Percentiles rank a stretch among this genome's conserved stretches.
phyloP scores from a whole-genome alignment of 2,888 invertebrate genomes.

The Rugalucina vietnamica region DNA sequence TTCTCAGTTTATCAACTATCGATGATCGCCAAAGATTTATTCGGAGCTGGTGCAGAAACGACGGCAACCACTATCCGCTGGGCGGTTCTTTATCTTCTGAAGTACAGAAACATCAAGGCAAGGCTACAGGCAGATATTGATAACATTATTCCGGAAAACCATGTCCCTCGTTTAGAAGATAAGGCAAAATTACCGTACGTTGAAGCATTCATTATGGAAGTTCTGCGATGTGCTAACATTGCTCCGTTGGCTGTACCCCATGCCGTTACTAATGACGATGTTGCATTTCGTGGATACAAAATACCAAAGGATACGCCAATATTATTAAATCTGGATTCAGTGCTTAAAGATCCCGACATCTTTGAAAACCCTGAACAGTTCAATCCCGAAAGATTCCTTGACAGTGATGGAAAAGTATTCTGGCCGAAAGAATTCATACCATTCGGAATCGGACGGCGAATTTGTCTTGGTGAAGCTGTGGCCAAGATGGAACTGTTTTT shows the following conservation, averaged over 20 bases:
- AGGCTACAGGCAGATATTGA: neutral
- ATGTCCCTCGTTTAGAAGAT: slow-evolving; percentile 33
- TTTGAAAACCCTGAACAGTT: slow-evolving; percentile 77
- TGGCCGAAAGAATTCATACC: slow-evolving; percentile 61
- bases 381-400: slow-evolving; percentile 79
- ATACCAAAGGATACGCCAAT: slow-evolving; percentile 72
- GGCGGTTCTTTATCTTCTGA: slow-evolving; percentile 40
- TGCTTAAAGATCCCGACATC: slow-evolving; percentile 45
- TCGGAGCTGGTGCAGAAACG: slow-evolving; percentile 56
- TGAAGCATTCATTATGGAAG: slow-evolving; percentile 68
- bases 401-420: slow-evolving; percentile 57
- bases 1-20: slow-evolving; percentile 2
- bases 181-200: slow-evolving; percentile 41
- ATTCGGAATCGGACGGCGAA: slow-evolving; percentile 71
- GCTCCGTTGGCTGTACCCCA: slow-evolving; percentile 78
- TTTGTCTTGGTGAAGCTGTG: slow-evolving; percentile 50
- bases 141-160: slow-evolving; percentile 13
- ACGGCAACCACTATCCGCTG: slow-evolving; percentile 50
- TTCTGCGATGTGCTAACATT: slow-evolving; percentile 80
- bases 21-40: slow-evolving; percentile 40
- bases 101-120: neutral
- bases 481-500: slow-evolving; percentile 63
- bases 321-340: slow-evolving; percentile 50
- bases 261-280: slow-evolving; percentile 47
- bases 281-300: slow-evolving; percentile 71